Base-by-base conservation (phyloP, 1,140 invertebrate species). In the Drosophila mojavensis region DNA sequence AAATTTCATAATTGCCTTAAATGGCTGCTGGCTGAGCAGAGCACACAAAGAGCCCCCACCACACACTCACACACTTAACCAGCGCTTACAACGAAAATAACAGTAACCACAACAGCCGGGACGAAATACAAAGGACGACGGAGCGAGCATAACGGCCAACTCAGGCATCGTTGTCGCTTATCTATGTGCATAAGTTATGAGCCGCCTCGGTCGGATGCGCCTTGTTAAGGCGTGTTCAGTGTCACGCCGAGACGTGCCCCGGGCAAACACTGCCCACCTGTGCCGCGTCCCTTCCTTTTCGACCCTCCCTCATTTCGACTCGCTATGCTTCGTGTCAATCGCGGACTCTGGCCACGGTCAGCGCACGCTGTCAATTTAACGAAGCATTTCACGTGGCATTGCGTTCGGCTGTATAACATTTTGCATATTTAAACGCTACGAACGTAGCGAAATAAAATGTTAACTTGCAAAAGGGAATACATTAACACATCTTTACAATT, bases 101-200 rank as follows among this genome's bases (percentile, higher is more conserved):
- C 63, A 43, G 41, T 55, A 59, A 73, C 64, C 75, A 47, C 55
- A 78, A 45, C 54, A 75, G 43, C 39, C 50, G 54, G 6, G 17
- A 58, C 24, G 30, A 47, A 55, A 66, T 33, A 63, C 47, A 26
- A 53, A 53, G 39, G 65, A 54, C 47, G 33, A 9, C 2, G 6
- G 33, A 30, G 7, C 47, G 26, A 11, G 36, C 36, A 15, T 15
- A 53, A 53, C 50, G 50, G 26, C 50, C 51, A 55, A 5, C 61
- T 20, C 51, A 70, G 72, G 50, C 67, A 72, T 68, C 58, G 59
- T 66, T 58, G 53, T 69, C 83, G 83, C 81, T 89, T 89, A 89
- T 89, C 84, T 89, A 89, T 89, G 85, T 83, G 85, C 84, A 89
- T 89, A 89, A 90, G 85, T 81, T 89, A 89, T 89, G 81, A 89